Evolutionary conservation across 2,888 invertebrate species (phyloP).

Genomic region (Eudemis profundana): DNA sequence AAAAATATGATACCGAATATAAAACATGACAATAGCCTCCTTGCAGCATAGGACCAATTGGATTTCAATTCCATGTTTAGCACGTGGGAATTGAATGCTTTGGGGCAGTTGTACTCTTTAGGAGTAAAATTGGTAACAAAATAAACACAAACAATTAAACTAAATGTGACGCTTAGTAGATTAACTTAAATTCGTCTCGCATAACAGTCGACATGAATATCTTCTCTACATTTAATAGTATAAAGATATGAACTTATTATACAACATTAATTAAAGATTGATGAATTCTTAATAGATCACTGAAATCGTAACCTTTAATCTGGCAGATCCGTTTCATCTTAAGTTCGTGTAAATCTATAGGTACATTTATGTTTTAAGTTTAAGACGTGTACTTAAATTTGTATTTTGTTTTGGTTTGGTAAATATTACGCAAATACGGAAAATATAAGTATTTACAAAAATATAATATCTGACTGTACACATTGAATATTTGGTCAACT

Average conservation of each 20-base stretch:
- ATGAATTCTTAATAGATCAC: conserved; percentile 1
- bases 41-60: conserved; percentile 3
- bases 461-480: conserved; percentile 39
- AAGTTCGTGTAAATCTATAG: conserved; percentile 5
- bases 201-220: conserved; percentile 1
- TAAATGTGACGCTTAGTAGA: conserved; percentile 37
- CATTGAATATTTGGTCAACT: conserved; percentile 62
- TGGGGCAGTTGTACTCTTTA: conserved; percentile 64
- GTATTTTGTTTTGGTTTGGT: conserved; percentile 5
- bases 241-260: conserved; percentile 17
- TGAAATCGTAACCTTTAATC: conserved; percentile 12
- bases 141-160: conserved; percentile 29
- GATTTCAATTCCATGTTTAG: not conserved
- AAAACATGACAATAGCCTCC: conserved; percentile 31
- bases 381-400: conserved; percentile 24
- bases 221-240: conserved; percentile 1
- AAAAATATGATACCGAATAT: conserved; percentile 9
- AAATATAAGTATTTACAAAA: conserved; percentile 38
- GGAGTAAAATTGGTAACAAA: conserved; percentile 46
- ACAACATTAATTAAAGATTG: conserved; percentile 15
- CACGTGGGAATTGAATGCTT: conserved; percentile 55
- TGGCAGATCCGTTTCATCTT: conserved; percentile 9
- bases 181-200: conserved; percentile 27
- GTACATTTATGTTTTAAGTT: conserved; percentile 12
- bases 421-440: conserved; percentile 16